phyloP scores from a whole-genome alignment of 2,797 vertebrate species.

The Anabacerthia variegaticeps region DNA sequence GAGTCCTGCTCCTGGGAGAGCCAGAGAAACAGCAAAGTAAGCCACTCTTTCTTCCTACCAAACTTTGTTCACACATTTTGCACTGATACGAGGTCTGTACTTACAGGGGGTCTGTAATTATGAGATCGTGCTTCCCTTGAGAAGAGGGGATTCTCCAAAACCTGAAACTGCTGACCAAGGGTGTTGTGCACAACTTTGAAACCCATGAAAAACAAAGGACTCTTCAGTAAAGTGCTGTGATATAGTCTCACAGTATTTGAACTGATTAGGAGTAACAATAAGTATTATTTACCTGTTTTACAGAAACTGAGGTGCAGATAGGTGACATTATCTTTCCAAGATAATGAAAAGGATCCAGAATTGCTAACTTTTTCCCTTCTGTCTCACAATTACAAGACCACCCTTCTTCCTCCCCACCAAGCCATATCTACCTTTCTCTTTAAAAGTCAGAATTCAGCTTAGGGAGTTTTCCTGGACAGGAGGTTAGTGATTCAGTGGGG shows the following conservation, averaged over 20 bases:
- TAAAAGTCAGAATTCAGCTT: background rate
- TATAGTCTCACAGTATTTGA: background rate
- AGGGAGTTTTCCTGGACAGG: background rate
- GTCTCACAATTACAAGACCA: background rate
- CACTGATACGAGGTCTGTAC: background rate
- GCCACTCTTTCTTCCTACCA: background rate
- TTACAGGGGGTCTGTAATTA: background rate
- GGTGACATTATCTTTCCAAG: background rate
- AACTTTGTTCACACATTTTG: background rate
- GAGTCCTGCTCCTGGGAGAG: conserved; percentile 76
- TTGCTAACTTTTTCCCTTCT: background rate
- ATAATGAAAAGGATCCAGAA: background rate
- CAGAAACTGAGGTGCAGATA: background rate
- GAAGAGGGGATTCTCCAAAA: background rate
- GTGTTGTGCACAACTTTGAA: background rate
- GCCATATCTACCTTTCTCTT: background rate
- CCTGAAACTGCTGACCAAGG: background rate
- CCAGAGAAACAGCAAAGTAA: conserved; percentile 76
- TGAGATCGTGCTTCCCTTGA: rapidly evolving
- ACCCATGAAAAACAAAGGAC: background rate
- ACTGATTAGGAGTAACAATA: background rate
- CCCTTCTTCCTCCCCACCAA: rapidly evolving
- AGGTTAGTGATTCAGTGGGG: background rate
- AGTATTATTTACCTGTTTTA: background rate
- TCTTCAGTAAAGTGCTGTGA: background rate